Conservation (phyloP, 1,140 invertebrate species). For the Parapsyche elsis region DNA sequence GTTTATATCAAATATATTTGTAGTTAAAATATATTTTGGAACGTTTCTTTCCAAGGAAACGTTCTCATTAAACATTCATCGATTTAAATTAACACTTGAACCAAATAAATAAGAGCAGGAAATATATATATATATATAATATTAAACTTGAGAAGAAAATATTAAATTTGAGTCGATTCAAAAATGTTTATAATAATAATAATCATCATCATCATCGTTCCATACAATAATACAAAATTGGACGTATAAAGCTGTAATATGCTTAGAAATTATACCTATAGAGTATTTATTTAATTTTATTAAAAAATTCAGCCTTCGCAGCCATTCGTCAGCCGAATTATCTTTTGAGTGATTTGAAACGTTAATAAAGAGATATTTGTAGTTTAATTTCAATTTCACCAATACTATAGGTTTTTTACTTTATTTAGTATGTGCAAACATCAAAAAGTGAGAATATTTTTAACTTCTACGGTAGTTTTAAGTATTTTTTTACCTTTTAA, state of each 20-base stretch:
- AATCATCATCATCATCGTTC: neutral
- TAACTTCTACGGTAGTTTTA: no score
- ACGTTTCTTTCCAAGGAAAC: slow-evolving; percentile 3
- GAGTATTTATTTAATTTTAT: neutral
- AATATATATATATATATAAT: no score
- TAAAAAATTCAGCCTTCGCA: slow-evolving; percentile 29
- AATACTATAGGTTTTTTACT: no score
- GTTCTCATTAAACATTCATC: neutral
- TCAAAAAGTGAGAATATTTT: no score
- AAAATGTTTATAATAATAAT: no score
- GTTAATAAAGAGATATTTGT: no score
- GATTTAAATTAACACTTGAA: neutral
- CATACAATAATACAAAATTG: slow-evolving; percentile 24
- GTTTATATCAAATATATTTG: slow-evolving; percentile 26
- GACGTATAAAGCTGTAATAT: slow-evolving; percentile 22
- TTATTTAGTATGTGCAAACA: no score
- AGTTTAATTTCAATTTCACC: neutral
- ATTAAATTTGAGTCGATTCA: no score
- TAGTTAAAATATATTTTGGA: slow-evolving; percentile 32
- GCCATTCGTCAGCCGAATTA: slow-evolving; percentile 12
- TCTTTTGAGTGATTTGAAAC: neutral
- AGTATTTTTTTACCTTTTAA: no score
- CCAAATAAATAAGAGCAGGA: neutral
- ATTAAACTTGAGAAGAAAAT: neutral
- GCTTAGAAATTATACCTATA: slow-evolving; percentile 1